Percentiles rank a stretch among this genome's conserved stretches.
Conservation (phyloP, 2,888 invertebrate genomes). For the Teinopalpus imperialis region DNA sequence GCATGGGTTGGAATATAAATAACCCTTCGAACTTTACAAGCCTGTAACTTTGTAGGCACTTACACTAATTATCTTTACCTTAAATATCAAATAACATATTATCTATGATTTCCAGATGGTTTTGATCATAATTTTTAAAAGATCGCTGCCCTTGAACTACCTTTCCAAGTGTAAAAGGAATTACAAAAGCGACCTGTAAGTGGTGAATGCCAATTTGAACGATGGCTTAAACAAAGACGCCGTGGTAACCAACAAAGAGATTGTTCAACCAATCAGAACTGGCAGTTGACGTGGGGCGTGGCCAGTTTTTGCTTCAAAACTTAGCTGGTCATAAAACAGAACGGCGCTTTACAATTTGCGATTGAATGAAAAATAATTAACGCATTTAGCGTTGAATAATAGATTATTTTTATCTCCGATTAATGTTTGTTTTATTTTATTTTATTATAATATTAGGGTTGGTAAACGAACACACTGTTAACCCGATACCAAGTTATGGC, state of each 20-base stretch:
- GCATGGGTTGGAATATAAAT: no score
- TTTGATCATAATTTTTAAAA: no score
- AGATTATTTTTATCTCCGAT: conserved; percentile 1
- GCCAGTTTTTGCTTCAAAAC: conserved; percentile 56
- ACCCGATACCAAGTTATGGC: no score
- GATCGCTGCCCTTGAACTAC: conserved; percentile 17
- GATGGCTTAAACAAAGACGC: conserved; percentile 58
- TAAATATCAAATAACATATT: neutral
- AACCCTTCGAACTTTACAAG: no score
- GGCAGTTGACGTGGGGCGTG: conserved; percentile 61
- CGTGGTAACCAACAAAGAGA: conserved; percentile 63
- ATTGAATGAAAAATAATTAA: conserved; percentile 65
- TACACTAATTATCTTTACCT: neutral
- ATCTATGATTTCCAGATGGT: conserved; percentile 4
- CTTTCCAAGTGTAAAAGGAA: conserved; percentile 9
- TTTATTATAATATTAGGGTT: neutral
- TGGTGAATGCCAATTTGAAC: conserved; percentile 54
- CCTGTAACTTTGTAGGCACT: neutral
- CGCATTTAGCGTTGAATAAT: conserved; percentile 48
- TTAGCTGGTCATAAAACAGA: conserved; percentile 59
- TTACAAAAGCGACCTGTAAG: conserved; percentile 16
- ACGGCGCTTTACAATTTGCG: conserved; percentile 59
- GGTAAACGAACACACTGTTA: no score
- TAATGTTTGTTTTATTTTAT: neutral
- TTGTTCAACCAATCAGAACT: conserved; percentile 62